Base-by-base conservation (phyloP, 2,797 vertebrate genomes). In the Eulemur albifrons region DNA sequence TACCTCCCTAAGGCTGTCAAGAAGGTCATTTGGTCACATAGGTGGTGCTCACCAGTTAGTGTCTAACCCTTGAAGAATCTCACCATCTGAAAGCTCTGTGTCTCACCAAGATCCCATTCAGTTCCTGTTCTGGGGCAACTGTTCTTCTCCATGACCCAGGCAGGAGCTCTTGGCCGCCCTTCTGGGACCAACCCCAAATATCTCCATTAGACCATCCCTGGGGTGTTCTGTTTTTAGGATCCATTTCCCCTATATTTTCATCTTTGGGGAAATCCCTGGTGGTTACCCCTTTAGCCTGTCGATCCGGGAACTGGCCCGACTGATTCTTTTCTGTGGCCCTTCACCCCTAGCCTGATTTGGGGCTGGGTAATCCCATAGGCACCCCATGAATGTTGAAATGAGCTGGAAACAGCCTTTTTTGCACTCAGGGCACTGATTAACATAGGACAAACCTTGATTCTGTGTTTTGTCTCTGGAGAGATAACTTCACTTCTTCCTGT, bases 1-100 rank as follows among this genome's bases (percentile, higher is more conserved):
- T 20, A 8, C 30, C 43, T 23, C 40, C 1, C 0, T 8, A 38
- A 43, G 17, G 17, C 14, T 9, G 5, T 35, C 10, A 12, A 48
- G 63, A 59, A 57, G 50, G 14, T 59, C 38, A 13, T 15, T 54
- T 50, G 69, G 21, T 76, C n/a, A 18, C 20, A 18, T 20, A 17
- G 15, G 35, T 48, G 67, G 14, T n/a, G 38, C 48, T 35, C 38
- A 27, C 38, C 35, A 65, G 18, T 54, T 54, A 65, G 32, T 45
- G 32, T 65, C 20, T 40, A 67, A n/a, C 10, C 20, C 18, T 7
- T 4, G 40, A 40, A 25, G 65, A n/a, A 12, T 92, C 48, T 82
- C 21, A 0, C 3, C 45, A 7, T 48, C 27, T 10, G 9, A 52
- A n/a, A 73, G 10, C 38, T 48, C 69, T 2, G 4, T 11, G 8